Evolutionary conservation across 2,888 invertebrate genomes (phyloP).

Genomic region (Nemotelus nigrinus): DNA sequence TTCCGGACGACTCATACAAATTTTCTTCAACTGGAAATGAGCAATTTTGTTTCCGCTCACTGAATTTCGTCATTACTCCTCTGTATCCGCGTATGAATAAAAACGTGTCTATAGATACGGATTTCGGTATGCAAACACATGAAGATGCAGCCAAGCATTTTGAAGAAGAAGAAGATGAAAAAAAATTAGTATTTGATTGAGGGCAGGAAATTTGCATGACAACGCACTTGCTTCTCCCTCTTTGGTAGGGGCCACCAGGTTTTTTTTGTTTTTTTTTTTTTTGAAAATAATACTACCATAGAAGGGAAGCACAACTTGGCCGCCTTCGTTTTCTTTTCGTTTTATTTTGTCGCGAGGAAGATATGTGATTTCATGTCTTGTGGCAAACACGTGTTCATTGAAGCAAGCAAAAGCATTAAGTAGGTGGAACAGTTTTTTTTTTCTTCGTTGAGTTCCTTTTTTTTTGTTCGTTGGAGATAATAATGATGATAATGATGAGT

Average conservation of each 20-base stretch:
- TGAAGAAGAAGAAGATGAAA: neutral
- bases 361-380: slow-evolving; percentile 29
- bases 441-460: neutral
- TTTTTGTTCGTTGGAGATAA: neutral
- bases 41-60: slow-evolving; percentile 45
- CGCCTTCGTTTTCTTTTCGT: neutral
- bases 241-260: too few relatives aligned
- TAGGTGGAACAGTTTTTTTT: slow-evolving; percentile 19
- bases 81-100: neutral
- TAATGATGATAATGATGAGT: too few relatives aligned
- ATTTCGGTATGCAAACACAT: too few relatives aligned
- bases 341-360: neutral
- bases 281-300: neutral
- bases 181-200: slow-evolving; percentile 23
- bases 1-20: slow-evolving; percentile 23
- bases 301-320: neutral
- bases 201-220: slow-evolving; percentile 37
- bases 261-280: too few relatives aligned
- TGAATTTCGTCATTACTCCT: slow-evolving; percentile 21
- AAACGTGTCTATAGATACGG: neutral
- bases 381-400: slow-evolving; percentile 40
- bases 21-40: slow-evolving; percentile 42
- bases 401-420: slow-evolving; percentile 1
- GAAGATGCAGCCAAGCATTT: neutral
- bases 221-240: slow-evolving; percentile 27